Percentiles rank a stretch among this genome's conserved stretches.
Evolutionary conservation across 2,888 invertebrate genomes (phyloP).

Genomic region (Cryptophagus acutangulus): DNA sequence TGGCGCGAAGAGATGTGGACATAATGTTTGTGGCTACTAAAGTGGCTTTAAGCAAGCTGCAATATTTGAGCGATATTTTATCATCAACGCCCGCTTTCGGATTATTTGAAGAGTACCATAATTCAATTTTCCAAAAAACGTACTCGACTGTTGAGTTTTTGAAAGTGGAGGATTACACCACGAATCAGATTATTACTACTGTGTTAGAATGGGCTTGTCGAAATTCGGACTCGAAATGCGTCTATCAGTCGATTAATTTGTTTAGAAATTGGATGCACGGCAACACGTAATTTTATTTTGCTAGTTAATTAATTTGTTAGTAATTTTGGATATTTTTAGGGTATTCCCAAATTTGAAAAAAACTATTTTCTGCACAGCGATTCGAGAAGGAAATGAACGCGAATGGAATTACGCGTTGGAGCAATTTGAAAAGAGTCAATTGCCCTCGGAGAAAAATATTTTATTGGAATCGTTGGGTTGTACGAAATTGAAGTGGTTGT

Average conservation of each 20-base stretch:
- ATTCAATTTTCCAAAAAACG: conserved; percentile 47
- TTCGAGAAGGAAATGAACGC: conserved; percentile 56
- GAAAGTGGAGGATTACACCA: conserved; percentile 53
- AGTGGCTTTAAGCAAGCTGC: conserved; percentile 55
- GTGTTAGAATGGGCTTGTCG: conserved; percentile 56
- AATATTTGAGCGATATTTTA: conserved; percentile 56
- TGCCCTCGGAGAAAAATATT: conserved; percentile 58
- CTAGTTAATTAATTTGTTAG: too few relatives aligned
- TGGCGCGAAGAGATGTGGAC: conserved; percentile 49
- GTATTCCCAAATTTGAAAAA: conserved; percentile 59
- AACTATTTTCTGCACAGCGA: conserved; percentile 62
- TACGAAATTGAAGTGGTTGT: conserved; percentile 53
- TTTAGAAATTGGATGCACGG: conserved; percentile 52
- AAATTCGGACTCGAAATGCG: conserved; percentile 51
- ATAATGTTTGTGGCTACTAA: conserved; percentile 57
- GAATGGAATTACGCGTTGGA: conserved; percentile 67
- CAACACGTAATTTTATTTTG: conserved; percentile 22
- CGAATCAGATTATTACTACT: conserved; percentile 52
- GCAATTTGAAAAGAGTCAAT: conserved; percentile 48
- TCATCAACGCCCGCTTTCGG: conserved; percentile 57
- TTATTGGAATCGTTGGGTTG: conserved; percentile 56
- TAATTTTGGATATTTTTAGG: too few relatives aligned
- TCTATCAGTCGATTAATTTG: conserved; percentile 47
- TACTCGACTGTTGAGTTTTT: conserved; percentile 52
- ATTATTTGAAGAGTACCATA: conserved; percentile 50